Evolutionary conservation across 2,113 vertebrate species (phyloP).

Genomic region (Lepus timidus): DNA sequence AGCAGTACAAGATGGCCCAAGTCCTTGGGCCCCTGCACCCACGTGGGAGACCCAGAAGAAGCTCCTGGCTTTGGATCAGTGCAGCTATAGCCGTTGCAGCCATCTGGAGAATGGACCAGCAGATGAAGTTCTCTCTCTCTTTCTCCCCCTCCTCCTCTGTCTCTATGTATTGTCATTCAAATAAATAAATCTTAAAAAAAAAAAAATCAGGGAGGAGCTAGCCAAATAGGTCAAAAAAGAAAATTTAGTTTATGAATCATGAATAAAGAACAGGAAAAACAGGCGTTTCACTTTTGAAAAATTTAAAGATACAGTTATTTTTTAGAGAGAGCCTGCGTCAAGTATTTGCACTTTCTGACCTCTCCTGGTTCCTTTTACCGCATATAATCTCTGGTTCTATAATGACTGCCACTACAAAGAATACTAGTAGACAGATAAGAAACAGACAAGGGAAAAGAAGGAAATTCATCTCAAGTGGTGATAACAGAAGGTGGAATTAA

Average conservation of each 20-base stretch:
- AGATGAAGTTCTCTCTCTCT: too few relatives aligned
- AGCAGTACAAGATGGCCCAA: too few relatives aligned
- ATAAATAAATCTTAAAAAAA: too few relatives aligned
- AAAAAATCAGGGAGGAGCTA: neutral
- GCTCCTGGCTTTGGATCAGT: too few relatives aligned
- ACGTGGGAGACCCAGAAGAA: too few relatives aligned
- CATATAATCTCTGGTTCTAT: constrained; percentile 50
- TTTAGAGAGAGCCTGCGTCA: neutral
- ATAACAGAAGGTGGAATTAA: constrained; percentile 53
- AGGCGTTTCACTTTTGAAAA: neutral
- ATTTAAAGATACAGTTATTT: constrained; percentile 48
- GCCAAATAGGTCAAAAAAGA: neutral
- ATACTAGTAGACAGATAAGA: constrained; percentile 26
- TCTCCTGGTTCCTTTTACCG: constrained; percentile 20
- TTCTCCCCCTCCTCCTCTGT: too few relatives aligned
- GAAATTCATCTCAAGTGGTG: neutral
- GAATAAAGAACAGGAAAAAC: neutral
- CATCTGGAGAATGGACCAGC: too few relatives aligned
- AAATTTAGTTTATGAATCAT: neutral
- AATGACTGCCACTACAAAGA: constrained; percentile 38
- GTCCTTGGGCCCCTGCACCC: too few relatives aligned
- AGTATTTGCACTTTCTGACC: constrained; percentile 37
- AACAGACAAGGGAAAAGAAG: constrained; percentile 28
- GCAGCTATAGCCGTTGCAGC: too few relatives aligned
- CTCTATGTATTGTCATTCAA: too few relatives aligned